Base-by-base conservation (phyloP, 2,888 invertebrate genomes). In the Antheraea assamensis region DNA sequence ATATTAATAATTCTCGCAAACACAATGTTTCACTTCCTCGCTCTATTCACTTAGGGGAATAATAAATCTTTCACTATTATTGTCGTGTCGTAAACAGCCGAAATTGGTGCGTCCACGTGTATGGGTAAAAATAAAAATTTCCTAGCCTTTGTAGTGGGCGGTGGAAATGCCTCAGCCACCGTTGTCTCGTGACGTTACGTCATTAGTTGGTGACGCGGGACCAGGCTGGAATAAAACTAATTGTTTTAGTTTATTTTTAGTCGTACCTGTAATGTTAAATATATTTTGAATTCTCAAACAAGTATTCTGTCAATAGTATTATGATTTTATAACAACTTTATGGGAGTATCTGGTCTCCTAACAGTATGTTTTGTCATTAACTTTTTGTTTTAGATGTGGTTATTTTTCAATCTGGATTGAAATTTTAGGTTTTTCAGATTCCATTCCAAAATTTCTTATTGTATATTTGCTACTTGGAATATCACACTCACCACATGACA, bases 111-210 rank as follows among this genome's bases (percentile, higher is more conserved):
- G 74, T 77, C 73, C 77, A 78, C 78, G 79, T 81, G 75, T 72
- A 76, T 72, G 76, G 77, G 79, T 78, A 75, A 76, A 79, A 80
- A 80, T 78, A 80, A 78, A 80, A 78, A 73, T 72, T 75, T 42
- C 70, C 77, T 72, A 75, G 75, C 79, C 81, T 79, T 83, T 82
- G 77, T 78, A 71, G 76, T 76, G 76, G 77, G 80, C 80, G 77
- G 61, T 64, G 61, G 27, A 64, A 64, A 64, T 64, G 27, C 61
- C 70, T 74, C 75, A 66, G 76, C 77, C 74, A 74, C 78, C 80
- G 76, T 74, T 76, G 78, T 78, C 74, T 75, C 73, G 73, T 75
- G 75, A 68, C 19, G 73, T 72, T 52, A 72, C 75, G 73, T 31
- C 35, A 55, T 42, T 52, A 64, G 35, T 35, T 17, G 19, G 66